Conservation (phyloP, 2,888 invertebrate genomes). For the Autographa pulchrina region DNA sequence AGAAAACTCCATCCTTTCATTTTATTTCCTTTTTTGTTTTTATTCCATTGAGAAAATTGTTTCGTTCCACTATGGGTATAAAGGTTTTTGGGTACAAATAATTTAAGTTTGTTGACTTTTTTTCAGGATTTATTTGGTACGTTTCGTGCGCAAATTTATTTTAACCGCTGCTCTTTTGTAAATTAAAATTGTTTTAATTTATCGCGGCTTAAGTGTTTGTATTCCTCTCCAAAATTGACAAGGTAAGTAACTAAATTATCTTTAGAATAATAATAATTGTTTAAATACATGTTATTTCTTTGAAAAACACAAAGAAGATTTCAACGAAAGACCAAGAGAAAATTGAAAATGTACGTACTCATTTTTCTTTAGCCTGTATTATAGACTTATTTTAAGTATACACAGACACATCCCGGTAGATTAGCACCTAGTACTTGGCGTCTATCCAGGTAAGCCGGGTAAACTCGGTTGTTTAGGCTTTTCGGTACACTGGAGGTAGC, state of each 20-base stretch:
- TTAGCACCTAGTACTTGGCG: constrained; percentile 5
- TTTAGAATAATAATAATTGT: too few species aligned
- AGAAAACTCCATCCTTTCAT: constrained; percentile 85
- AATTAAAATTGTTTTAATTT: background rate
- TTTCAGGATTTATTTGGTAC: constrained; percentile 10
- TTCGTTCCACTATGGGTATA: constrained; percentile 67
- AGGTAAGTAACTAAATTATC: background rate
- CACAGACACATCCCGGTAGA: background rate
- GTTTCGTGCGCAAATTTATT: background rate
- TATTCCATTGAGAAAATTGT: constrained; percentile 81
- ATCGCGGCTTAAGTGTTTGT: background rate
- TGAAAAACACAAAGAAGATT: background rate
- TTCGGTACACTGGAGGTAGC: background rate
- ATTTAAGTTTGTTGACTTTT: constrained; percentile 2
- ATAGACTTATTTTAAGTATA: background rate
- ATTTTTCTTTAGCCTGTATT: background rate
- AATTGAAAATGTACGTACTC: background rate
- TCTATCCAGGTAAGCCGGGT: background rate
- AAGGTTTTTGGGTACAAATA: constrained; percentile 17
- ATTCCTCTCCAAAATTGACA: background rate
- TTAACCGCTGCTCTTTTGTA: background rate
- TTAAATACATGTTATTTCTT: background rate
- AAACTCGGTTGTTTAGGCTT: background rate
- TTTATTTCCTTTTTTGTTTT: constrained; percentile 83
- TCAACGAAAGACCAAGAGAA: background rate